Conservation (phyloP, 1,140 invertebrate species). For the Meloidogyne hapla region DNA sequence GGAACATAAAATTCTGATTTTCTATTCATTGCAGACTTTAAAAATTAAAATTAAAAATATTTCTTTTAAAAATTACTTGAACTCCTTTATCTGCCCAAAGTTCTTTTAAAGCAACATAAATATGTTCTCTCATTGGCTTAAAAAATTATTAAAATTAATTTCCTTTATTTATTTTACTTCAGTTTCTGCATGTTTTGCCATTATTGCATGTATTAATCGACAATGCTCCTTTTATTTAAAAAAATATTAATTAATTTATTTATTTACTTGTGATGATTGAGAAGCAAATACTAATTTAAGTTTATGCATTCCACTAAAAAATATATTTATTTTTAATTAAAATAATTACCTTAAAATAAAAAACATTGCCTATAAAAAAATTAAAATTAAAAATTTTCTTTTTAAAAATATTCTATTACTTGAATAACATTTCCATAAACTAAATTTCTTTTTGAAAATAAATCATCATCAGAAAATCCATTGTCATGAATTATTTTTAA, state of each 20-base stretch:
- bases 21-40: constrained; percentile 37
- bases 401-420: constrained; percentile 13
- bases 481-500: constrained; percentile 54
- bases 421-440: constrained; percentile 54
- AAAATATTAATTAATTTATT: neutral
- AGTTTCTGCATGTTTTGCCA: constrained; percentile 47
- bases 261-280: constrained; percentile 34
- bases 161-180: neutral
- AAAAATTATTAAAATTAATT: neutral
- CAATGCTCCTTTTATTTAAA: constrained; percentile 44
- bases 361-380: constrained; percentile 18
- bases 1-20: constrained; percentile 49
- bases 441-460: constrained; percentile 41
- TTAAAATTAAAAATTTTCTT: neutral
- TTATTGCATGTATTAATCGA: constrained; percentile 46
- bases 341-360: constrained; percentile 26
- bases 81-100: constrained; percentile 49
- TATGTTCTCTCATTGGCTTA: constrained; percentile 44
- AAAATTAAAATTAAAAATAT: constrained; percentile 3
- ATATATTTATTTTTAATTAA: constrained; percentile 18
- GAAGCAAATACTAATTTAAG: constrained; percentile 29
- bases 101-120: constrained; percentile 45
- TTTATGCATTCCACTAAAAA: constrained; percentile 45
- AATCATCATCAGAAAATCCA: constrained; percentile 45
- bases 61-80: constrained; percentile 5